Evolutionary conservation across 92 coral and sea anemone genomes (phyloP).

Genomic region (Meandrina meandrites): DNA sequence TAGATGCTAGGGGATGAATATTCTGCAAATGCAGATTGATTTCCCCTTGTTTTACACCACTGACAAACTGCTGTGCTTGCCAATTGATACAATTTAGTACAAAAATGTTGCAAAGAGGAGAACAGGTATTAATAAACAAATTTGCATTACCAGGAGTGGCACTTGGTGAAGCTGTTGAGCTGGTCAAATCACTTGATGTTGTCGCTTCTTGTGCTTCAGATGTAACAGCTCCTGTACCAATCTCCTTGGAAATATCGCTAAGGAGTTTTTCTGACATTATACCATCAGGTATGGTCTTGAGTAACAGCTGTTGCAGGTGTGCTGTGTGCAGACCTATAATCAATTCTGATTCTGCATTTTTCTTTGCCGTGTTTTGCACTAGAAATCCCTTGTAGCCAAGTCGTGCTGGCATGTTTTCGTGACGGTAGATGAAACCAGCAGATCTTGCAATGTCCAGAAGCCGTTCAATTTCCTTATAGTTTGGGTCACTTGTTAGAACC

Average conservation of each 20-base stretch:
- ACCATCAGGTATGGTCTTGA: conserved; percentile 13
- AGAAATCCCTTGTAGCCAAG: conserved; percentile 54
- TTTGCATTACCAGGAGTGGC: neutral
- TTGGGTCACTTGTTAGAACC: conserved; percentile 21
- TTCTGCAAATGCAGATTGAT: too few relatives aligned
- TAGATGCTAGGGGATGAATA: too few relatives aligned
- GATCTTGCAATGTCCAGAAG: conserved; percentile 3
- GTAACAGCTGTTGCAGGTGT: conserved; percentile 3
- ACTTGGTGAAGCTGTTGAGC: too few relatives aligned
- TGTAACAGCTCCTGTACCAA: neutral
- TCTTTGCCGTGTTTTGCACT: neutral
- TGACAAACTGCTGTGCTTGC: too few relatives aligned
- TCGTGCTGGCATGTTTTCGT: conserved; percentile 17
- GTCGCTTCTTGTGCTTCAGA: neutral
- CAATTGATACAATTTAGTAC: too few relatives aligned
- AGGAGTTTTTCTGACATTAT: neutral
- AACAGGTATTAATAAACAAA: too few relatives aligned
- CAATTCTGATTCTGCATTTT: neutral
- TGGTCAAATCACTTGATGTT: too few relatives aligned
- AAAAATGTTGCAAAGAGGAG: too few relatives aligned
- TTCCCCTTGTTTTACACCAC: too few relatives aligned
- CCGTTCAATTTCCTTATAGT: conserved; percentile 3
- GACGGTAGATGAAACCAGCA: neutral
- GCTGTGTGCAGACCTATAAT: conserved; percentile 13
- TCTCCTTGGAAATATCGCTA: neutral